Evolutionary conservation across 2,797 vertebrate species (phyloP).

Genomic region (Alosa sapidissima): DNA sequence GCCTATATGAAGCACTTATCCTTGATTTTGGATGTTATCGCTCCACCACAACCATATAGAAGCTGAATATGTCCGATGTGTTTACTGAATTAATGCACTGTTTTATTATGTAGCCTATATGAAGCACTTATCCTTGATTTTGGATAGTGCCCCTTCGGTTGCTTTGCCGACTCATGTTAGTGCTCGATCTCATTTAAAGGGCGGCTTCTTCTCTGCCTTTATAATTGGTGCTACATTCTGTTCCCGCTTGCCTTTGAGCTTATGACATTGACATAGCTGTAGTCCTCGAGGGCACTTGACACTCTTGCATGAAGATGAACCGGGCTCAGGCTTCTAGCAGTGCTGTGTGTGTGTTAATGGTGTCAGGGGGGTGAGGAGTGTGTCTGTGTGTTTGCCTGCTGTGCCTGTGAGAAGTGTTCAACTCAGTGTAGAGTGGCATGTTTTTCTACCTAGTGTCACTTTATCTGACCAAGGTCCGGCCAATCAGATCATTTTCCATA

Average conservation of each 20-base stretch:
- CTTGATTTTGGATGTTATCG: neutral
- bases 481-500: constrained; percentile 15
- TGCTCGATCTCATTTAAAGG: neutral
- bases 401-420: neutral
- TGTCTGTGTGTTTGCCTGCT: neutral
- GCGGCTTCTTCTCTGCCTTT: neutral
- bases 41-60: neutral
- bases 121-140: neutral
- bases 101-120: neutral
- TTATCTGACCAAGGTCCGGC: too few relatives aligned
- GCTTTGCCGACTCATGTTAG: neutral
- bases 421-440: neutral
- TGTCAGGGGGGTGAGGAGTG: constrained; percentile 35
- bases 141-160: neutral
- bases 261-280: neutral
- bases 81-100: neutral
- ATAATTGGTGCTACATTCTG: neutral
- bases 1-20: neutral
- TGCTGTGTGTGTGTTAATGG: constrained; percentile 46
- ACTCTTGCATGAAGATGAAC: constrained; percentile 32
- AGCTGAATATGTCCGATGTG: neutral
- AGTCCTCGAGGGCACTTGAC: constrained; percentile 29
- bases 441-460: too few relatives aligned
- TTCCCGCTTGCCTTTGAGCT: neutral
- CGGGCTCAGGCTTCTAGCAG: neutral